phyloP scores from a whole-genome alignment of 2,888 invertebrate species.

The Lymantria dispar region DNA sequence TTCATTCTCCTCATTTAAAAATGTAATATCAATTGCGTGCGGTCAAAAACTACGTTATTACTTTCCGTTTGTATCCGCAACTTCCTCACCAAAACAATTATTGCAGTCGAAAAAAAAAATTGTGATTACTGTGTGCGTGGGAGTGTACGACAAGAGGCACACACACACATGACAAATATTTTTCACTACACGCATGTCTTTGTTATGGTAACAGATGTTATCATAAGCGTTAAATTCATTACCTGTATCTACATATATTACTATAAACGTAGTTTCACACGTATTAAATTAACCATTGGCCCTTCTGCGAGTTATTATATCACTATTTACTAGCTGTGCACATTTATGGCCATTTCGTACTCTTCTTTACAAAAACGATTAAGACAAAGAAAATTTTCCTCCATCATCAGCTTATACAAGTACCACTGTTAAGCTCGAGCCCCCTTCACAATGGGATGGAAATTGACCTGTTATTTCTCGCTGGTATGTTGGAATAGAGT shows the following conservation, averaged over 20 bases:
- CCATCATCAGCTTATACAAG: too few relatives aligned
- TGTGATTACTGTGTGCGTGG: constrained; percentile 51
- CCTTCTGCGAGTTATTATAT: too few relatives aligned
- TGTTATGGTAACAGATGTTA: constrained; percentile 53
- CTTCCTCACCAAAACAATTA: constrained; percentile 69
- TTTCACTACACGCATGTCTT: constrained; percentile 52
- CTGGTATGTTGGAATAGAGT: too few relatives aligned
- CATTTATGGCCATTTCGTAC: too few relatives aligned
- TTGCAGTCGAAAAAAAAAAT: constrained; percentile 50
- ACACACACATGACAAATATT: constrained; percentile 31
- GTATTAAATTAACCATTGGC: constrained; percentile 11
- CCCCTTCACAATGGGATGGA: too few relatives aligned
- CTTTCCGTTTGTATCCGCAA: constrained; percentile 63
- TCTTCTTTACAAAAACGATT: too few relatives aligned
- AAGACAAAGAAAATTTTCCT: too few relatives aligned
- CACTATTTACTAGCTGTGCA: too few relatives aligned
- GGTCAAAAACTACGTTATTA: constrained; percentile 52
- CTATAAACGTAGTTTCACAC: constrained; percentile 35
- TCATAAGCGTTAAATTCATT: constrained; percentile 44
- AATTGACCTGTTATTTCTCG: too few relatives aligned
- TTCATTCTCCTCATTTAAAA: constrained; percentile 24
- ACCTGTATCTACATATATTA: constrained; percentile 20
- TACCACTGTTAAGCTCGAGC: too few relatives aligned
- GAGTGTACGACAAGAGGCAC: constrained; percentile 45
- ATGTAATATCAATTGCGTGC: constrained; percentile 50